Evolutionary conservation across 2,113 vertebrate genomes (phyloP).

Genomic region (Oncorhynchus keta): DNA sequence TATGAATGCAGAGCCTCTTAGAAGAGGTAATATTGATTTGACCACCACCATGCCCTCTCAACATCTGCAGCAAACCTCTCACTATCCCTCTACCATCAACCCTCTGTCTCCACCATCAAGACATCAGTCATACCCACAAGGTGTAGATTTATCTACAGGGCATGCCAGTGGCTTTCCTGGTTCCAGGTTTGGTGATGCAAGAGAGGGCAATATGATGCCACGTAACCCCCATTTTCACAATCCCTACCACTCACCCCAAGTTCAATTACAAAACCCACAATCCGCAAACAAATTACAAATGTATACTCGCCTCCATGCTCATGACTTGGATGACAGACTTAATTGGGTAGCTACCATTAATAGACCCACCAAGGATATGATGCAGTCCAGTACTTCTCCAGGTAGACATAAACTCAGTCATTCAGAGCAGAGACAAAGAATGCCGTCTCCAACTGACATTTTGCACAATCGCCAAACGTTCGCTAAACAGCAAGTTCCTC

Average conservation of each 20-base stretch:
- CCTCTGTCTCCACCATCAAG: slow-evolving; percentile 68
- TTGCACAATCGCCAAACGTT: slow-evolving; percentile 52
- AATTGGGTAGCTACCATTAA: slow-evolving; percentile 70
- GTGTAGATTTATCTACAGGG: slow-evolving; percentile 62
- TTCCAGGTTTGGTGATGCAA: slow-evolving; percentile 66
- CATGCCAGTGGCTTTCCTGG: slow-evolving; percentile 54
- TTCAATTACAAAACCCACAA: slow-evolving; percentile 45
- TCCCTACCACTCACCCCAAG: slow-evolving; percentile 62
- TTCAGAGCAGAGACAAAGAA: slow-evolving; percentile 63
- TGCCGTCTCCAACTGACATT: slow-evolving; percentile 56
- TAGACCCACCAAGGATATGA: slow-evolving; percentile 65
- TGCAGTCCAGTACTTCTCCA: slow-evolving; percentile 60
- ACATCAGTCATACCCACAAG: slow-evolving; percentile 66
- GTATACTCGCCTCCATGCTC: slow-evolving; percentile 66
- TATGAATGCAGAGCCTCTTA: slow-evolving; percentile 63
- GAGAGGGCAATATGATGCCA: slow-evolving; percentile 62
- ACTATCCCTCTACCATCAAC: slow-evolving; percentile 58
- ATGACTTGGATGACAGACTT: slow-evolving; percentile 59
- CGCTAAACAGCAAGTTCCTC: slow-evolving; percentile 57
- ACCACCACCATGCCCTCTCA: slow-evolving; percentile 48
- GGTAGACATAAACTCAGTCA: slow-evolving; percentile 62
- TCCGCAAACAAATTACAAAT: slow-evolving; percentile 68
- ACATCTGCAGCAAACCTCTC: slow-evolving; percentile 25
- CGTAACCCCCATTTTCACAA: slow-evolving; percentile 63
- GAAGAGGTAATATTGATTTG: slow-evolving; percentile 58